Evolutionary conservation across 2,797 vertebrate genomes (phyloP).

Genomic region (Sebastes iracundus): DNA sequence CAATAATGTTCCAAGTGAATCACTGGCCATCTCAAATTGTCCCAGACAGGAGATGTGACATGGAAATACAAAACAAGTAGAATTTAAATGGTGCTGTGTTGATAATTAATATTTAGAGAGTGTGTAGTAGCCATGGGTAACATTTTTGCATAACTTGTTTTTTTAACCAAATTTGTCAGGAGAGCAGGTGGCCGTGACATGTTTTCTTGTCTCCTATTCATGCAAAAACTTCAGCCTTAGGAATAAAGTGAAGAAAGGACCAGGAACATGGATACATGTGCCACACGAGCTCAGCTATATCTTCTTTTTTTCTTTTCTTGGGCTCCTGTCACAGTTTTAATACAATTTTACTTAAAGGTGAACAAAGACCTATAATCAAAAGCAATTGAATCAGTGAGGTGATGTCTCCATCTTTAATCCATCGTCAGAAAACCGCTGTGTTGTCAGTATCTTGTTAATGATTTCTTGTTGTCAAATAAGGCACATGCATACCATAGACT

Average conservation of each 20-base stretch:
- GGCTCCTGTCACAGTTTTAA: not conserved
- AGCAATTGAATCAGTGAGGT: not conserved
- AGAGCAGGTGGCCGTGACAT: not conserved
- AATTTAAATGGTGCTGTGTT: not conserved
- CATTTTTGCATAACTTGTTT: not conserved
- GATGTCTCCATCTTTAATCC: not conserved
- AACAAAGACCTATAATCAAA: slow-evolving; percentile 6
- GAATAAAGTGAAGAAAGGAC: not conserved
- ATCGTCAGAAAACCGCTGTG: not conserved
- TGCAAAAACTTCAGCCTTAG: not conserved
- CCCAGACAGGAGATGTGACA: not conserved
- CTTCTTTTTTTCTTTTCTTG: not conserved
- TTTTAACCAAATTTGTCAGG: not conserved
- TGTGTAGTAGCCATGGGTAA: not conserved
- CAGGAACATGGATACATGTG: not conserved
- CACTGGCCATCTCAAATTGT: not conserved
- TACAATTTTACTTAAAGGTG: not conserved
- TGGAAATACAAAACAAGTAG: not conserved
- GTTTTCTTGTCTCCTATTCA: not conserved
- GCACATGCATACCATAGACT: not conserved
- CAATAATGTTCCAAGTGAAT: not conserved
- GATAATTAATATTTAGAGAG: not conserved
- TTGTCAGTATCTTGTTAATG: not conserved
- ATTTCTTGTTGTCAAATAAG: not conserved
- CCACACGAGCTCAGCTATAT: not conserved